A percentile compares a stretch with the other conserved stretches of the same genome.
These are phyloP conservation scores for Lamellibrachia luymesi DNA, from an alignment of 1,140 invertebrate genomes.

Conservation along the genomic window DNA sequence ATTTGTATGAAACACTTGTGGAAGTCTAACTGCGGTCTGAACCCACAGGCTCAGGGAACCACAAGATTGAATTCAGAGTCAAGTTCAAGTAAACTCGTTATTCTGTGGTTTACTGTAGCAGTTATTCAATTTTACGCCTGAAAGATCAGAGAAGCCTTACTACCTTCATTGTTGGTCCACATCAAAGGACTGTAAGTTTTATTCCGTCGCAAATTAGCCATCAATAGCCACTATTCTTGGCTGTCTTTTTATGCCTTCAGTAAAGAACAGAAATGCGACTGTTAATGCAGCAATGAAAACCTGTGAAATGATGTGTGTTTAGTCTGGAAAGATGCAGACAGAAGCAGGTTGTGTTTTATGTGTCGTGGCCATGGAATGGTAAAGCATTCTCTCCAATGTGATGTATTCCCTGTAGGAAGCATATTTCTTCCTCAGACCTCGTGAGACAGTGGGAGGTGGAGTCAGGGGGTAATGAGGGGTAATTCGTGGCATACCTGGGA, in stretches of 20 bases:
- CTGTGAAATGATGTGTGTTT: background rate
- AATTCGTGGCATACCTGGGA: background rate
- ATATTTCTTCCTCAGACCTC: background rate
- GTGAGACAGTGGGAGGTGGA: background rate
- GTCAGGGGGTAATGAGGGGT: background rate
- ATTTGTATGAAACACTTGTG: too few species aligned
- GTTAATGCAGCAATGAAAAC: background rate
- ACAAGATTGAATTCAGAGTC: background rate
- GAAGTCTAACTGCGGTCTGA: too few species aligned
- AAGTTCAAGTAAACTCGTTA: background rate
- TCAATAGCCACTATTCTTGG: background rate
- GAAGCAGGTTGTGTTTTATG: background rate
- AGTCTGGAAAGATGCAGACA: background rate
- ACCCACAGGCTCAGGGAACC: background rate
- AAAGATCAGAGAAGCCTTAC: background rate
- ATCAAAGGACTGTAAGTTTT: background rate
- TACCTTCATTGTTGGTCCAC: background rate
- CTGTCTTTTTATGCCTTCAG: background rate
- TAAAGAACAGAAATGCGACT: background rate
- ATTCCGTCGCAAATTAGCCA: background rate
- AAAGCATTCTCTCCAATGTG: background rate
- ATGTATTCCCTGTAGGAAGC: background rate
- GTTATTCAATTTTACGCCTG: background rate
- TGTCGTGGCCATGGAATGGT: background rate
- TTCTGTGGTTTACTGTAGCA: background rate